Percentiles rank a stretch among this genome's conserved stretches.
Evolutionary conservation across 2,888 invertebrate genomes (phyloP).

Genomic region (Mactromeris polynyma): DNA sequence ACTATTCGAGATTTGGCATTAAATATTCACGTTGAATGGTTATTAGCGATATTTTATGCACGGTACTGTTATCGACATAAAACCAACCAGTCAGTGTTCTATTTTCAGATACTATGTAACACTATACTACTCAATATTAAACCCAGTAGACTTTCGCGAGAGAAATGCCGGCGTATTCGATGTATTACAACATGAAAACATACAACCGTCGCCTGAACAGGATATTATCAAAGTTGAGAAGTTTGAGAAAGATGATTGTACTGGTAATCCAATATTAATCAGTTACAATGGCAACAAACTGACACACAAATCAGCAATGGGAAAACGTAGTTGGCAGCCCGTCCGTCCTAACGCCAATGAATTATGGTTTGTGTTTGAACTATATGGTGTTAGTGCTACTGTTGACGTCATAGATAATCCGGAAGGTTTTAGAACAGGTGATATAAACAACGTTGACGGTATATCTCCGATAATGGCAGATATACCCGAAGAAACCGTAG

Average conservation of each 20-base stretch:
- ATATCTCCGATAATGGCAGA: neutral
- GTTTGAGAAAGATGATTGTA: conserved; percentile 60
- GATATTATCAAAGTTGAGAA: conserved; percentile 47
- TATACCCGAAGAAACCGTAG: neutral
- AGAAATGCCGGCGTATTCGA: conserved; percentile 42
- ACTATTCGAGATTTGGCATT: too few species aligned
- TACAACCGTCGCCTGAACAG: neutral
- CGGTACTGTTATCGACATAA: too few species aligned
- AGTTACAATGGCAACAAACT: conserved; percentile 33
- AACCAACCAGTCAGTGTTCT: too few species aligned
- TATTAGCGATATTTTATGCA: too few species aligned
- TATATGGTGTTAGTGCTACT: conserved; percentile 51
- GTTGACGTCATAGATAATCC: conserved; percentile 23
- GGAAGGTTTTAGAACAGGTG: neutral
- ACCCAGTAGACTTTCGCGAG: conserved; percentile 37
- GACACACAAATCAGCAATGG: conserved; percentile 32
- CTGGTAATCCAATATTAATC: conserved; percentile 42
- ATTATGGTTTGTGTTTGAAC: conserved; percentile 52
- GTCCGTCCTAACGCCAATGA: neutral
- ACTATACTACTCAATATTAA: conserved; percentile 34
- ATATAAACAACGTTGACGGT: neutral
- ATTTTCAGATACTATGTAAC: conserved; percentile 46
- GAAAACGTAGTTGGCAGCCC: conserved; percentile 37
- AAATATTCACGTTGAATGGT: too few species aligned
- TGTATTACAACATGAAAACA: conserved; percentile 19